Evolutionary conservation across 2,888 invertebrate species (phyloP).

Genomic region (Sminthurides aquaticus): DNA sequence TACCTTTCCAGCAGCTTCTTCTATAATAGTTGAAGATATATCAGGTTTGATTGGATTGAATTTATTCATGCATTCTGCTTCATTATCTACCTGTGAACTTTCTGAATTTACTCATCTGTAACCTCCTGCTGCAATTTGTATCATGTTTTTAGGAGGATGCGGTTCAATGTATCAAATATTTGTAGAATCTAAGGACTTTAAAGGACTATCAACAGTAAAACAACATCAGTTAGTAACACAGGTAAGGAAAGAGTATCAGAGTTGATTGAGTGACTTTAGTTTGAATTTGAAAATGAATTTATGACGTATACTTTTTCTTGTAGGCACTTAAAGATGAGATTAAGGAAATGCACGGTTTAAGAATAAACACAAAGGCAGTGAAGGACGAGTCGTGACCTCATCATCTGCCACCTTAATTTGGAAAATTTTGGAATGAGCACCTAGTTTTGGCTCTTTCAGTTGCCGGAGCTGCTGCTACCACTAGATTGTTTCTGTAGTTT

Average conservation of each 20-base stretch:
- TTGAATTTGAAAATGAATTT: too few relatives aligned
- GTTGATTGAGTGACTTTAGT: background rate
- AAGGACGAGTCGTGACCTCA: slow-evolving; percentile 1
- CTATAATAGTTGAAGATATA: slow-evolving; percentile 61
- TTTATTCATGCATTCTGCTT: background rate
- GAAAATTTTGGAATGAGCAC: too few relatives aligned
- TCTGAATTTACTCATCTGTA: background rate
- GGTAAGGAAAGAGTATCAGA: too few relatives aligned
- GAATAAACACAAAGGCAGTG: slow-evolving; percentile 60
- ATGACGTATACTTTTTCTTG: slow-evolving; percentile 40
- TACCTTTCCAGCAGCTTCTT: slow-evolving; percentile 57
- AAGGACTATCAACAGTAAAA: slow-evolving; percentile 61
- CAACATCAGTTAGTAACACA: slow-evolving; percentile 68
- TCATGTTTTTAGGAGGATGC: slow-evolving; percentile 58
- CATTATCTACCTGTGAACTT: background rate
- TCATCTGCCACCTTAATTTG: background rate
- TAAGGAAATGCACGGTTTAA: slow-evolving; percentile 72
- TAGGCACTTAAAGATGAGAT: slow-evolving; percentile 66
- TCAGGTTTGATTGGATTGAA: slow-evolving; percentile 50
- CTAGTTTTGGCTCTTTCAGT: background rate
- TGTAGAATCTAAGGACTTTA: slow-evolving; percentile 62
- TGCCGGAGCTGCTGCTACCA: too few relatives aligned
- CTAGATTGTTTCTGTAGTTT: too few relatives aligned
- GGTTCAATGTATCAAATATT: slow-evolving; percentile 72
- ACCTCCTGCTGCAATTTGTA: too few relatives aligned